These are phyloP conservation scores for Tetramorium parvispinum DNA, from an alignment of 1,140 invertebrate species.

Conservation along the genomic window DNA sequence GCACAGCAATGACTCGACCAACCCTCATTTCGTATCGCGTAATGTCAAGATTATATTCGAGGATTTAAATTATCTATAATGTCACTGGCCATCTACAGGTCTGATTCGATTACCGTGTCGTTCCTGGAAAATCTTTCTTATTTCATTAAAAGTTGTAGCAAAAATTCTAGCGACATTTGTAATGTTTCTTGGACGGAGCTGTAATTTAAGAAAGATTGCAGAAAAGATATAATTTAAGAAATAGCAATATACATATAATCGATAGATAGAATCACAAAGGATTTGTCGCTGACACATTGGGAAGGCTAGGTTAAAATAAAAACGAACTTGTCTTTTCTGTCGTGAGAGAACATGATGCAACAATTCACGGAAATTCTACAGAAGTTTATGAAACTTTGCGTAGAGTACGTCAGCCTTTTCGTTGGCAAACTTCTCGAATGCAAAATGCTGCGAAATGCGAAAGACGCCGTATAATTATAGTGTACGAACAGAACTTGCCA, in stretches of 20 bases:
- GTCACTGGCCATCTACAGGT: neutral
- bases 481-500: neutral
- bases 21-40: slow-evolving; percentile 35
- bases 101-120: neutral
- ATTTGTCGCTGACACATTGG: neutral
- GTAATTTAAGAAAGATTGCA: neutral
- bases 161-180: neutral
- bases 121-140: neutral
- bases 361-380: slow-evolving; percentile 9
- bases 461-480: slow-evolving; percentile 37
- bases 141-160: neutral
- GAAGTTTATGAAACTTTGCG: slow-evolving; percentile 46
- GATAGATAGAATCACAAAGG: neutral
- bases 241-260: neutral
- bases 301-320: slow-evolving; percentile 29
- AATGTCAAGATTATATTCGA: slow-evolving; percentile 39
- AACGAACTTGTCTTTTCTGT: neutral
- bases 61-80: slow-evolving; percentile 42
- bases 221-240: neutral
- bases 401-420: slow-evolving; percentile 5
- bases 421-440: slow-evolving; percentile 26
- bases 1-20: slow-evolving; percentile 17
- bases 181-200: neutral
- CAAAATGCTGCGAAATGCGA: slow-evolving; percentile 9
- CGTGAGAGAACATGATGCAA: neutral